These are phyloP conservation scores for Mnemiopsis leidyi DNA, from an alignment of 37 sponge, comb jelly and placozoan genomes.

Conservation along the genomic window DNA sequence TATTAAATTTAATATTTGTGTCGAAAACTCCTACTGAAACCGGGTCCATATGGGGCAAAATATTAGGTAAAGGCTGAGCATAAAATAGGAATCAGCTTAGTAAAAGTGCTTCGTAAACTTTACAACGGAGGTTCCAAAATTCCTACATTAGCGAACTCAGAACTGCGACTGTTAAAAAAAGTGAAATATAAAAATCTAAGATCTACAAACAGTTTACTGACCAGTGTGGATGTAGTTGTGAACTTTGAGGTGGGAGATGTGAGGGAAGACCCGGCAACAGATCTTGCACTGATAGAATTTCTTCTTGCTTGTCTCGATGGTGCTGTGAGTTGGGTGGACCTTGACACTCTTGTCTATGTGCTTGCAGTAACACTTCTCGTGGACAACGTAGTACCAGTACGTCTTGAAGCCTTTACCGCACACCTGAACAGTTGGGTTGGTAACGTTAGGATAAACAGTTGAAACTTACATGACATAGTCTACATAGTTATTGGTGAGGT, in stretches of 20 bases:
- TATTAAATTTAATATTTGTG: background rate
- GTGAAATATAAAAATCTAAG: background rate
- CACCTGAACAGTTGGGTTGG: slow-evolving; percentile 3
- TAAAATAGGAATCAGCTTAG: no score
- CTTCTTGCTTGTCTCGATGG: slow-evolving; percentile 58
- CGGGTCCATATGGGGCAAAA: no score
- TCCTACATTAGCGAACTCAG: no score
- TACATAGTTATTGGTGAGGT: no score
- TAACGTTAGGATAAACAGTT: no score
- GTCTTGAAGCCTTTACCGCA: slow-evolving; percentile 65
- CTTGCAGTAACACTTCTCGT: slow-evolving; percentile 66
- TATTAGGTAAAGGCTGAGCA: no score
- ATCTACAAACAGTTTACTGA: background rate
- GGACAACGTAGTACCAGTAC: slow-evolving; percentile 64
- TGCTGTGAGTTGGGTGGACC: background rate
- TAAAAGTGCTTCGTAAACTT: no score
- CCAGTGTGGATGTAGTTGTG: slow-evolving; percentile 64
- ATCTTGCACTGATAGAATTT: slow-evolving; percentile 65
- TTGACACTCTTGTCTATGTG: slow-evolving; percentile 51
- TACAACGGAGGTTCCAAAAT: no score
- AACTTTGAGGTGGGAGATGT: slow-evolving; percentile 63
- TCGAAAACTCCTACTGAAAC: background rate
- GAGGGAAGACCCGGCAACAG: slow-evolving; percentile 43
- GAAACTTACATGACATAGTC: no score
- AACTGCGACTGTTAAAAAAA: background rate